Evolutionary conservation across 1,140 invertebrate genomes (phyloP).

Genomic region (Penaeus indicus): DNA sequence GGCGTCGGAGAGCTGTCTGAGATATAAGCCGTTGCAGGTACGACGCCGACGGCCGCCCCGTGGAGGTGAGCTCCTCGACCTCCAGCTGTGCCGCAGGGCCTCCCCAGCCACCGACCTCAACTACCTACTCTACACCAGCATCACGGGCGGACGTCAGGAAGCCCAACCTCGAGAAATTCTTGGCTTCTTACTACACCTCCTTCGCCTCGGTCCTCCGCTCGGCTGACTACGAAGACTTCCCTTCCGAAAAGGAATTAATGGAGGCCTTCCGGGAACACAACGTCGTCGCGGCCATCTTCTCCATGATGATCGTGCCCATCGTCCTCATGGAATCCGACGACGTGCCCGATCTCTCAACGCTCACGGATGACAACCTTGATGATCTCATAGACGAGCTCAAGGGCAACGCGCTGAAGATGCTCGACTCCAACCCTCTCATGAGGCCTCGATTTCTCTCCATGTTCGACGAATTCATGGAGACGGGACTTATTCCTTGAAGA

Average conservation of each 20-base stretch:
- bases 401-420: slow-evolving; percentile 25
- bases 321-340: slow-evolving; percentile 22
- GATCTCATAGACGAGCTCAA: neutral
- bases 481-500: slow-evolving; percentile 24
- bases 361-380: too few relatives aligned
- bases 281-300: slow-evolving; percentile 27
- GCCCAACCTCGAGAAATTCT: slow-evolving; percentile 2
- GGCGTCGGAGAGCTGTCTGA: too few relatives aligned
- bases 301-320: slow-evolving; percentile 40
- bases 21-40: slow-evolving; percentile 7
- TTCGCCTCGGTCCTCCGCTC: slow-evolving; percentile 2
- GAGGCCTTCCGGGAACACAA: slow-evolving; percentile 38
- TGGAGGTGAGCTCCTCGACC: slow-evolving; percentile 37
- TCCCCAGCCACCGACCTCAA: slow-evolving; percentile 32
- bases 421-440: slow-evolving; percentile 35
- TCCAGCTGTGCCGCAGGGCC: slow-evolving; percentile 25
- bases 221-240: neutral
- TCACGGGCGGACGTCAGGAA: slow-evolving; percentile 5
- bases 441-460: slow-evolving; percentile 31
- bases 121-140: slow-evolving; percentile 34
- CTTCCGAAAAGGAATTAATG: slow-evolving; percentile 19
- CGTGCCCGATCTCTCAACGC: neutral
- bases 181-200: slow-evolving; percentile 24
- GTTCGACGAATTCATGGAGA: slow-evolving; percentile 26
- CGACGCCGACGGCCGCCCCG: neutral